Conservation (phyloP, 2,797 vertebrate genomes). For the Hydrocynus forskahlii region DNA sequence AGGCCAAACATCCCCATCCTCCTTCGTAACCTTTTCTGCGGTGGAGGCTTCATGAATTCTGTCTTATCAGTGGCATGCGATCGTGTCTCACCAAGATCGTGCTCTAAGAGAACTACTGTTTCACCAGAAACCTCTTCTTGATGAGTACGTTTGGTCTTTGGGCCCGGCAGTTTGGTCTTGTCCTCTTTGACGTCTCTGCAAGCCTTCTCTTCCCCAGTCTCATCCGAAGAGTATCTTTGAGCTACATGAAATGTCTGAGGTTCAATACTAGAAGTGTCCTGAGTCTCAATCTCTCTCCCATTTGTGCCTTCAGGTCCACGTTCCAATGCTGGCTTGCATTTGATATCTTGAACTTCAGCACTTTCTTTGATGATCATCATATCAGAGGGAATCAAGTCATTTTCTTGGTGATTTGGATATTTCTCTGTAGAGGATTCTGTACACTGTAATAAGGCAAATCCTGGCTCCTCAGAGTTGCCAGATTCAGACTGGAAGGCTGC, state of each 20-base stretch:
- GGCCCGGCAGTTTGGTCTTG: not conserved
- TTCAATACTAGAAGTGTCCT: slow-evolving; percentile 15
- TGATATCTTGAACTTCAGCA: not conserved
- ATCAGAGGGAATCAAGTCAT: not conserved
- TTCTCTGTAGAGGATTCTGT: too few relatives aligned
- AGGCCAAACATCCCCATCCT: slow-evolving; percentile 74
- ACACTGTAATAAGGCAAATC: not conserved
- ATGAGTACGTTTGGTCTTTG: not conserved
- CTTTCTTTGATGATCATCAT: not conserved
- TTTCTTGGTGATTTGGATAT: too few relatives aligned
- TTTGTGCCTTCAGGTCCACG: not conserved
- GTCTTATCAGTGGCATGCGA: not conserved
- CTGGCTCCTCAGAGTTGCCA: slow-evolving; percentile 14
- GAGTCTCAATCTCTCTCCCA: not conserved
- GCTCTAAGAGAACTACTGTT: not conserved
- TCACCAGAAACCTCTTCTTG: slow-evolving; percentile 5
- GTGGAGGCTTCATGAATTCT: slow-evolving; percentile 8
- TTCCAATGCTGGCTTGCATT: not conserved
- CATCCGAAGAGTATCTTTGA: not conserved
- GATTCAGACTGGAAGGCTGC: slow-evolving; percentile 7
- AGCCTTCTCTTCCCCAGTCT: not conserved
- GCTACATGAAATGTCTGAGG: not conserved
- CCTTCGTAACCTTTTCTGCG: slow-evolving; percentile 64
- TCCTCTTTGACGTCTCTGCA: not conserved
- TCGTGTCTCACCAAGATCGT: not conserved